Evolutionary conservation across 2,888 invertebrate species (phyloP), one percentile per base, ranked within the genome.

Genomic region (Macrosiphum euphorbiae): DNA sequence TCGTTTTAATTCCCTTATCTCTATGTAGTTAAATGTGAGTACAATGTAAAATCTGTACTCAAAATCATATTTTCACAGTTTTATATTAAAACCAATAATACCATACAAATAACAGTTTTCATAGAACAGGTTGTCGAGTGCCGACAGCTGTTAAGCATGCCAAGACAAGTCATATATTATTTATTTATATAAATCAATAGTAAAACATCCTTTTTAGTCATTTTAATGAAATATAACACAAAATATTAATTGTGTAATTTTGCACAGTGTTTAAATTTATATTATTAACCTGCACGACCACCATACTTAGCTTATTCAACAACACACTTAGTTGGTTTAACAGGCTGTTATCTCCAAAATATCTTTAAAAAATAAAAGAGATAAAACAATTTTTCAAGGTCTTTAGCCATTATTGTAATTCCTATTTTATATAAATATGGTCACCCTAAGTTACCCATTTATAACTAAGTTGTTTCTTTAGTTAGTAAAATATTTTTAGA

Each of bases 401-500:
- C 35, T 20, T 35, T 20, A 78, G 20, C 8, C 2, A 35, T 78
- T 16, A 8, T 20, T 78, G 8, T 78, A 35, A 35, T 20, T 78
- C 7, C 20, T 78, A 16, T 78, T 78, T 28, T 78, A 20, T 35
- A 78, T 78, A 8, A 78, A 20, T 78, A 35, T 78, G 78, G 78
- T 78, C 78, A 35, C 78, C 35, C 35, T 35, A 78, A 86, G 35
- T 85, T 58, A 61, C 47, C 47, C n/a, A 61, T n/a, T 47, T 61
- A 50, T 35, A 47, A 61, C 26, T 16, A 28, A 86, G 26, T 87
- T 87, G 28, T 91, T 91, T 92, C 41, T 41, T 88, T 88, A 88
- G 26, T 67, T 92, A 67, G 52, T 88, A 4, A 61, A 61, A 35
- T 11, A 35, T 86, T 88, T 92, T 61, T 86, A 85, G 16, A 94